Base-by-base conservation (phyloP, 2,888 invertebrate genomes). In the Pachycephus smyrnensis region DNA sequence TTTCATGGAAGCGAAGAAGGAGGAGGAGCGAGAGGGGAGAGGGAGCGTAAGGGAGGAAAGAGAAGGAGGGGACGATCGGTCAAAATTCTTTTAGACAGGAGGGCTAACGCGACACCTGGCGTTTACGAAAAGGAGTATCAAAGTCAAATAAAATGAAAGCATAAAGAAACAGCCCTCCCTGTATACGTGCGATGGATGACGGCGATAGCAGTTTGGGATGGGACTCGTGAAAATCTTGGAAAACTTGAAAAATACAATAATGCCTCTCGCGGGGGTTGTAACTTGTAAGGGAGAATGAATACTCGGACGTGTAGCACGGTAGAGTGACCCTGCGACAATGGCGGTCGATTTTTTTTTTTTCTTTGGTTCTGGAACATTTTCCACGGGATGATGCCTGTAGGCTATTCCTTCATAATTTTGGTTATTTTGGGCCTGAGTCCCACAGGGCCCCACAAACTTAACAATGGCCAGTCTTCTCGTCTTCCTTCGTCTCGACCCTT, bases 351-450 rank as follows among this genome's bases (percentile, higher is more conserved):
- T 23, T 55, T 55, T 40, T 40, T 37, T 12, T 3, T 15, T 23
- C 40, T 55, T 55, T 55, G 23, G 40, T 55, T 15, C 23, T 55
- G 23, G 23, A 55, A 23, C 15, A 55, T 55, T 55, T 55, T 55
- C 23, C 71, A 33, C 12, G 71, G 30, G 31, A 30, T 1, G 33
- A 71, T 71, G 33, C 71, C 31, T 15, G 31, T 30, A 15, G 71
- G 33, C 71, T 32, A 71, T 32, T 71, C 33, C 71, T 71, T 32
- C 11, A 30, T 32, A 71, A 71, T 71, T 71, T 71, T 71, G 71
- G 71, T 71, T 71, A 71, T 71, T 71, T 71, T 71, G 71, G 71
- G 71, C 71, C 12, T 15, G 71, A 71, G 31, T 32, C 30, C 71
- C 6, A 9, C 6, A 33, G 31, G 71, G 40, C 15, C 40, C 40